phyloP scores from a whole-genome alignment of 1,140 invertebrate genomes.

The Intoshia linei region DNA sequence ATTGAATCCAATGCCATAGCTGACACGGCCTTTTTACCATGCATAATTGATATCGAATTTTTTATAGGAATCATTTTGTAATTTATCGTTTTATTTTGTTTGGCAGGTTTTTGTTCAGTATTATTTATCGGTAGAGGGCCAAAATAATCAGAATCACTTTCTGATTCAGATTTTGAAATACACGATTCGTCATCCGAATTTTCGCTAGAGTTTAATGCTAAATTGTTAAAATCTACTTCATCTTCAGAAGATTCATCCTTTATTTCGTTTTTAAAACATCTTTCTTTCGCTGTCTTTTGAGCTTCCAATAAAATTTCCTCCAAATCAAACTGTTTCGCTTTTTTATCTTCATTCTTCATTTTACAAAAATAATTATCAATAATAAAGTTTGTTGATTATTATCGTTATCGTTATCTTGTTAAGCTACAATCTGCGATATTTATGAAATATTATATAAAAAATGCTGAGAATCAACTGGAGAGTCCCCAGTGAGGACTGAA shows the following conservation, averaged over 20 bases:
- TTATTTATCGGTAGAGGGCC: constrained; percentile 9
- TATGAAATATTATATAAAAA: neutral
- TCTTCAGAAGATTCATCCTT: constrained; percentile 7
- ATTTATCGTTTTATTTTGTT: constrained; percentile 21
- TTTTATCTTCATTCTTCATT: constrained; percentile 8
- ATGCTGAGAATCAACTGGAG: neutral
- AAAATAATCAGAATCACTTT: constrained; percentile 1
- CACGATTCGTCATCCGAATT: no score
- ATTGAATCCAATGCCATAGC: constrained; percentile 59
- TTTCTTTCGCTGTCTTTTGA: constrained; percentile 1
- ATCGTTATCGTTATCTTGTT: constrained; percentile 5
- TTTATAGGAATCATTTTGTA: constrained; percentile 5
- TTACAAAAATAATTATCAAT: no score
- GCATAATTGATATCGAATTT: constrained; percentile 35
- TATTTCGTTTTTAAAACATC: constrained; percentile 9
- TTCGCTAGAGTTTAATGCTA: constrained; percentile 2
- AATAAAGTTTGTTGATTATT: constrained; percentile 14
- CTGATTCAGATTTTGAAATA: neutral
- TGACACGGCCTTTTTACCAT: constrained; percentile 45
- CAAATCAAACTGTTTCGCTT: neutral
- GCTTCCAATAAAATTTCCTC: neutral
- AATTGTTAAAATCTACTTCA: neutral
- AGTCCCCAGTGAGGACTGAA: no score
- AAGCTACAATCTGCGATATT: neutral
- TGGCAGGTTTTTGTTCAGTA: constrained; percentile 26